Percentiles rank a stretch among this genome's conserved stretches.
Evolutionary conservation across 1,140 invertebrate species (phyloP).

Genomic region (Gonatopus flavifemur): DNA sequence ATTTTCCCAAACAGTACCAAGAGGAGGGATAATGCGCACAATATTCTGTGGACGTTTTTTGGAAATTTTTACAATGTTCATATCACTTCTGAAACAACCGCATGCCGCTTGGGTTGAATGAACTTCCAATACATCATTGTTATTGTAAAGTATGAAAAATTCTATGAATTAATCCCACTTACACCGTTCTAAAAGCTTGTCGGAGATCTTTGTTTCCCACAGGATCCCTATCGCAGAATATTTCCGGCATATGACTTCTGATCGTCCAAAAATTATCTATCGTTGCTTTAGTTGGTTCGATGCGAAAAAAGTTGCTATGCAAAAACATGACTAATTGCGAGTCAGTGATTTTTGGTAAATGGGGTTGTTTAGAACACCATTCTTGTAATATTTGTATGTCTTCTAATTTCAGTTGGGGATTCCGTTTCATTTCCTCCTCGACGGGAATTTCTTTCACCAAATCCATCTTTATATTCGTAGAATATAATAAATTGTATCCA

Average conservation of each 20-base stretch:
- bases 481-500: no score
- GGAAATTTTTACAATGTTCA: no score
- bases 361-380: conserved; percentile 56
- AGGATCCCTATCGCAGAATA: conserved; percentile 61
- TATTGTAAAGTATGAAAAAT: no score
- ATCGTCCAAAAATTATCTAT: conserved; percentile 64
- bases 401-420: conserved; percentile 31
- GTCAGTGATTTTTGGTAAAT: conserved; percentile 61
- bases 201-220: conserved; percentile 12
- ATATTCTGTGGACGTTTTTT: no score
- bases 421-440: conserved; percentile 31
- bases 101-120: no score
- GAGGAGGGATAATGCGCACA: no score
- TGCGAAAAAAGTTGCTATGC: conserved; percentile 62
- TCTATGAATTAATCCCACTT: background rate
- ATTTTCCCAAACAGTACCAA: no score
- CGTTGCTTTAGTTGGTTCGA: conserved; percentile 62
- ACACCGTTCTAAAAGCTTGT: background rate
- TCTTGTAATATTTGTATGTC: conserved; percentile 34
- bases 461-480: no score
- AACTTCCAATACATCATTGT: no score
- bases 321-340: conserved; percentile 63
- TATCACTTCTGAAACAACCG: no score
- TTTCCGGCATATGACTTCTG: conserved; percentile 55
- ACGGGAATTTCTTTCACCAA: conserved; percentile 1